Conservation (phyloP, 1,140 invertebrate species). For the Macrotrachela quadricornifera region DNA sequence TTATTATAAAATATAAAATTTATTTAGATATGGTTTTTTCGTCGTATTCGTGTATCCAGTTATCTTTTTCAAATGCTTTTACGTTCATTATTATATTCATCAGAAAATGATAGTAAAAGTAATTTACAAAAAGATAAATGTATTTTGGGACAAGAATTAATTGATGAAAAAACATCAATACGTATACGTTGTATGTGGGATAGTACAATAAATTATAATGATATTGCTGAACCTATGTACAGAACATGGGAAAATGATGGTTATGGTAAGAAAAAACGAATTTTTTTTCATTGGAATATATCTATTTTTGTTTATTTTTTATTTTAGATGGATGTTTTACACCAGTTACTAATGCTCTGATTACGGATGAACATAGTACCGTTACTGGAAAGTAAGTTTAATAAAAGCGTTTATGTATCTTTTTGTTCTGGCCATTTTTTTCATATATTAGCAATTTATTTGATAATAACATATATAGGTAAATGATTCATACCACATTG, state of each 20-base stretch:
- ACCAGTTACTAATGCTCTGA: background rate
- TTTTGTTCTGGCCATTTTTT: no score
- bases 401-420: no score
- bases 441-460: no score
- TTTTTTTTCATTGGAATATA: background rate
- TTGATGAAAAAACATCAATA: constrained; percentile 22
- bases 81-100: constrained; percentile 42
- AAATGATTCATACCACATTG: no score
- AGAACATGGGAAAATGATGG: background rate
- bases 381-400: background rate
- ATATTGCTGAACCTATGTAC: background rate
- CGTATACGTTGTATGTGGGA: constrained; percentile 51
- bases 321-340: background rate
- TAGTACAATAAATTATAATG: constrained; percentile 28
- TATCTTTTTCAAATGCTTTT: constrained; percentile 40
- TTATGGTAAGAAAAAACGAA: constrained; percentile 31
- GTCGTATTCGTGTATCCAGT: background rate
- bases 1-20: constrained; percentile 58
- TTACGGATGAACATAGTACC: background rate
- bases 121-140: constrained; percentile 26
- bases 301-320: background rate
- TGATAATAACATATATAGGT: no score
- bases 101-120: constrained; percentile 43
- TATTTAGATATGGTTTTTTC: background rate
- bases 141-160: background rate